These are phyloP conservation scores for Anorthoa munda DNA, from an alignment of 2,888 invertebrate genomes.

Conservation along the genomic window DNA sequence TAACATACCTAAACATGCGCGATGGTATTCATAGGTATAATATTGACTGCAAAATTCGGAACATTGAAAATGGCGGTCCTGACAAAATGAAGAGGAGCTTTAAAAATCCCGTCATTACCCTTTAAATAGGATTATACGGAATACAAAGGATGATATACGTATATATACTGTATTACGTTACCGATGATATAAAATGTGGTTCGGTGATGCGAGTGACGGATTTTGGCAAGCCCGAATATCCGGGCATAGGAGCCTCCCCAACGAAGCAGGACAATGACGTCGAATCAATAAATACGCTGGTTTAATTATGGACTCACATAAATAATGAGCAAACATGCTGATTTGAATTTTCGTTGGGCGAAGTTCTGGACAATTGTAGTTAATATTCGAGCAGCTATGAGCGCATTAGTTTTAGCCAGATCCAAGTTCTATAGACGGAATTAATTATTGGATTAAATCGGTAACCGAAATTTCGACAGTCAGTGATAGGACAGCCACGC, in stretches of 20 bases:
- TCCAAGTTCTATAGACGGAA: neutral
- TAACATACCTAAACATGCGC: neutral
- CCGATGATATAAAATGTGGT: slow-evolving; percentile 60
- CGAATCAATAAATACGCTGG: slow-evolving; percentile 39
- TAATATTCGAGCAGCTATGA: neutral
- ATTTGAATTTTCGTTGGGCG: slow-evolving; percentile 1
- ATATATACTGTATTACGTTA: slow-evolving; percentile 44
- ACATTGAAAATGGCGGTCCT: slow-evolving; percentile 42
- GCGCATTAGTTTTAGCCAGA: neutral
- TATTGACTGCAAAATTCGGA: slow-evolving; percentile 33
- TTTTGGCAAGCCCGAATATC: slow-evolving; percentile 58
- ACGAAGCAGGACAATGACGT: slow-evolving; percentile 51
- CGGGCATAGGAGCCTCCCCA: slow-evolving; percentile 44
- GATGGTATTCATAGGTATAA: slow-evolving; percentile 7
- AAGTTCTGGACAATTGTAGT: slow-evolving; percentile 13
- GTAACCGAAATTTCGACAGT: neutral
- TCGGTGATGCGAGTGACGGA: slow-evolving; percentile 61
- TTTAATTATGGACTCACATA: slow-evolving; percentile 43
- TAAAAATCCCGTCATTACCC: slow-evolving; percentile 55
- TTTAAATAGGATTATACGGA: slow-evolving; percentile 61
- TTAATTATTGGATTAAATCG: slow-evolving; percentile 13
- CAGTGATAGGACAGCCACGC: neutral
- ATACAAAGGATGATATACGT: slow-evolving; percentile 53
- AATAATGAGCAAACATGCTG: slow-evolving; percentile 27
- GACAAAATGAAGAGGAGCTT: slow-evolving; percentile 53